Evolutionary conservation across 2,797 vertebrate genomes (phyloP).

Genomic region (Staurois parvus): DNA sequence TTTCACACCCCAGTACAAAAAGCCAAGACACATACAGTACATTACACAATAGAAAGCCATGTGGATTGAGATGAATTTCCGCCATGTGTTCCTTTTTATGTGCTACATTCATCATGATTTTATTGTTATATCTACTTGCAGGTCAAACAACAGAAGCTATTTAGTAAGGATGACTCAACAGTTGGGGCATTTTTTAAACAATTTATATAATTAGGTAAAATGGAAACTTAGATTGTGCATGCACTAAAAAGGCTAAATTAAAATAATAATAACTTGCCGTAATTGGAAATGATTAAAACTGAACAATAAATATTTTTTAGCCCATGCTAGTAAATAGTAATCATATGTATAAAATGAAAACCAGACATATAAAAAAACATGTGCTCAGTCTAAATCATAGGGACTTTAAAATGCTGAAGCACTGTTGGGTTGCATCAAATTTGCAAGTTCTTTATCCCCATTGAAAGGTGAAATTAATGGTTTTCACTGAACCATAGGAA

Average conservation of each 20-base stretch:
- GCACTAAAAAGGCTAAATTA: conserved; percentile 60
- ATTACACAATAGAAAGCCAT: background rate
- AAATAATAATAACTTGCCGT: conserved; percentile 58
- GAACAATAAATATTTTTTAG: conserved; percentile 71
- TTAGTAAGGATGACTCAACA: conserved; percentile 55
- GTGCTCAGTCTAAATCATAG: conserved; percentile 67
- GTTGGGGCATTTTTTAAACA: conserved; percentile 61
- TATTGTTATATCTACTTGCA: conserved; percentile 44
- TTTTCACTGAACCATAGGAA: conserved; percentile 71
- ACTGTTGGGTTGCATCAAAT: conserved; percentile 68
- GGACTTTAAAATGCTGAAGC: conserved; percentile 68
- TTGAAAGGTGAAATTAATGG: conserved; percentile 76
- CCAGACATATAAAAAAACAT: conserved; percentile 59
- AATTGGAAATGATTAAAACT: conserved; percentile 64
- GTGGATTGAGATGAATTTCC: conserved; percentile 17
- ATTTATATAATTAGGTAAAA: conserved; percentile 61
- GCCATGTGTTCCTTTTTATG: conserved; percentile 7
- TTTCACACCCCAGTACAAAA: background rate
- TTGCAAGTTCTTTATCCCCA: conserved; percentile 66
- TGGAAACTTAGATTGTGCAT: conserved; percentile 57
- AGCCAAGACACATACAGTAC: background rate
- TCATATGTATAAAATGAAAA: conserved; percentile 66
- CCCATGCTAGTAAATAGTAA: conserved; percentile 69
- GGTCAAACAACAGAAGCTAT: conserved; percentile 48
- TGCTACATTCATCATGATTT: conserved; percentile 31